phyloP scores from a whole-genome alignment of 2,797 vertebrate genomes.

The Melanotaenia nigrans region DNA sequence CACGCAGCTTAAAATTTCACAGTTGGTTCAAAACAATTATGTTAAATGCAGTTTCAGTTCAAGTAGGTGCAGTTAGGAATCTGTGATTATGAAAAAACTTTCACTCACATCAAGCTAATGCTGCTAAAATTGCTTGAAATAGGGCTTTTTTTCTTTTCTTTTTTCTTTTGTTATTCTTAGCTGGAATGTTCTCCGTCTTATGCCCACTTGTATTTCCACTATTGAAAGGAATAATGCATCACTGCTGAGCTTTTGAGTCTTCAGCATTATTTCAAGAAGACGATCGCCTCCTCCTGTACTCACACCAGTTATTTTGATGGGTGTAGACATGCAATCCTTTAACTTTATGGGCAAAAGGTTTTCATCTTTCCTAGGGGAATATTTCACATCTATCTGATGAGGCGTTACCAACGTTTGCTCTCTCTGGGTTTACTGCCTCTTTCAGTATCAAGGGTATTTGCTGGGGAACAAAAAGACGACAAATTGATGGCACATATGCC shows the following conservation, averaged over 20 bases:
- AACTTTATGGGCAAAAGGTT: slow-evolving; percentile 55
- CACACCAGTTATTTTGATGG: slow-evolving; percentile 57
- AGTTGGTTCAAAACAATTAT: slow-evolving; percentile 56
- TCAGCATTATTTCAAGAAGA: slow-evolving; percentile 29
- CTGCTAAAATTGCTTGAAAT: neutral
- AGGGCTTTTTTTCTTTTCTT: neutral
- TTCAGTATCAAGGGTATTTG: slow-evolving; percentile 44
- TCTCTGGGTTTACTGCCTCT: slow-evolving; percentile 31
- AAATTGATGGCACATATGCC: slow-evolving; percentile 67
- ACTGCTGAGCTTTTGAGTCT: slow-evolving; percentile 20
- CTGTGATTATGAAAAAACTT: slow-evolving; percentile 3
- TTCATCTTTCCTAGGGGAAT: slow-evolving; percentile 40
- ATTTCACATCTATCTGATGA: slow-evolving; percentile 59
- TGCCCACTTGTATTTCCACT: slow-evolving; percentile 22
- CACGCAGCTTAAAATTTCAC: slow-evolving; percentile 50
- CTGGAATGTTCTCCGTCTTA: slow-evolving; percentile 1
- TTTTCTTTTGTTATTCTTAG: slow-evolving; percentile 4
- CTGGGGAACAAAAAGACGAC: slow-evolving; percentile 39
- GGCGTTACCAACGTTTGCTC: slow-evolving; percentile 47
- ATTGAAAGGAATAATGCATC: slow-evolving; percentile 19
- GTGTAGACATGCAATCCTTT: slow-evolving; percentile 50
- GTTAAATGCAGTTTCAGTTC: slow-evolving; percentile 54
- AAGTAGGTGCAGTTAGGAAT: slow-evolving; percentile 44
- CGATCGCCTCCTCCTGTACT: slow-evolving; percentile 15
- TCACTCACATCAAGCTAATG: neutral